A percentile compares a stretch with the other conserved stretches of the same genome.
Evolutionary conservation across 2,797 vertebrate species (phyloP).

Genomic region (Decapterus maruadsi): DNA sequence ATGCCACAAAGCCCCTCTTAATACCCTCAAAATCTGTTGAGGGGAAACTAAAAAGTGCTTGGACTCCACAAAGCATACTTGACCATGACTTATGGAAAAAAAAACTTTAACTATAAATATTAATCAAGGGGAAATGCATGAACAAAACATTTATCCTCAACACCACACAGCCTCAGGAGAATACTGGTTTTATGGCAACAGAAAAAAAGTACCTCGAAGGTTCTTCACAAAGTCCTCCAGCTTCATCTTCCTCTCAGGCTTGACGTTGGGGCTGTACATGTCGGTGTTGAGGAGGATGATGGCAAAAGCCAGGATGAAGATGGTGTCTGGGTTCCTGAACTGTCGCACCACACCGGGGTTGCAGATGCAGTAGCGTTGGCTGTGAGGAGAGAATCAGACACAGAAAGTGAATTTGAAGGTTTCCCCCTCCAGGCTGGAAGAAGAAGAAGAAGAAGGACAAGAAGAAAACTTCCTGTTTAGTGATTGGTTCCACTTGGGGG

Average conservation of each 20-base stretch:
- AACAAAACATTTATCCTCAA: slow-evolving; percentile 46
- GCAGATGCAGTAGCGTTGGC: slow-evolving; percentile 97
- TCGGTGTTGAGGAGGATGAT: slow-evolving; percentile 98
- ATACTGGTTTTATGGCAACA: slow-evolving; percentile 26
- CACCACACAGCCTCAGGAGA: slow-evolving; percentile 9
- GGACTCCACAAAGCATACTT: slow-evolving; percentile 41
- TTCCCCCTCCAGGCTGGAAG: background rate
- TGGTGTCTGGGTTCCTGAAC: slow-evolving; percentile 97
- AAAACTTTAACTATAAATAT: slow-evolving; percentile 9
- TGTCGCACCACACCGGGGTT: slow-evolving; percentile 96
- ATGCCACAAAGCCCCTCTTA: slow-evolving; percentile 56
- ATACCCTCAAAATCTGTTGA: slow-evolving; percentile 64
- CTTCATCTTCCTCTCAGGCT: slow-evolving; percentile 98
- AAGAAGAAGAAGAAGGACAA: slow-evolving; percentile 17
- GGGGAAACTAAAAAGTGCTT: slow-evolving; percentile 56
- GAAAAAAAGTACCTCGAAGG: slow-evolving; percentile 88
- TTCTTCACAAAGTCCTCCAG: slow-evolving; percentile 98
- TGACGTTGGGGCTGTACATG: slow-evolving; percentile 99
- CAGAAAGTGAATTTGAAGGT: background rate
- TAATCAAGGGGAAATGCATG: slow-evolving; percentile 54
- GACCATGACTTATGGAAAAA: slow-evolving; percentile 26
- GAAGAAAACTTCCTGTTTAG: background rate
- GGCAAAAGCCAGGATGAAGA: slow-evolving; percentile 98
- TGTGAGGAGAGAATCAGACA: slow-evolving; percentile 59
- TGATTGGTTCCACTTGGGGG: background rate